These are phyloP conservation scores for Epirrhoe alternata DNA, from an alignment of 2,888 invertebrate genomes.

Conservation along the genomic window DNA sequence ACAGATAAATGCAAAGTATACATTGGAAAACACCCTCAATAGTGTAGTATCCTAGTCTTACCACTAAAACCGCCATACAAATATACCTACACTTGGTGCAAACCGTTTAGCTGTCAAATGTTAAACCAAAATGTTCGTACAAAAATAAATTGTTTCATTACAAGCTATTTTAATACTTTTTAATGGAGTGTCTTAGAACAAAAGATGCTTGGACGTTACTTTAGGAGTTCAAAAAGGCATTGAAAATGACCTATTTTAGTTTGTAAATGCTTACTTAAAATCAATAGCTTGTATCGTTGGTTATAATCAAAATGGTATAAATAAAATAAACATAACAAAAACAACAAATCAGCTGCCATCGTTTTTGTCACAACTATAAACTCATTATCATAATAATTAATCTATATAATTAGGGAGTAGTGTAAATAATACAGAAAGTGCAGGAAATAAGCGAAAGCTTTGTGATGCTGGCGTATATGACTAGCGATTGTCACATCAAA, in stretches of 20 bases:
- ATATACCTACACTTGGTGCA: constrained; percentile 69
- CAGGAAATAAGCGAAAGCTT: constrained; percentile 38
- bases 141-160: constrained; percentile 74
- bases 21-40: constrained; percentile 59
- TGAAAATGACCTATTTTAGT: constrained; percentile 26
- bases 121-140: constrained; percentile 66
- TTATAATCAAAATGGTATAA: constrained; percentile 59
- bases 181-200: constrained; percentile 58
- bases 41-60: constrained; percentile 57
- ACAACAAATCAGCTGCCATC: constrained; percentile 66
- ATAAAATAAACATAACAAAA: constrained; percentile 54
- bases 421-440: constrained; percentile 28
- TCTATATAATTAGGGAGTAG: constrained; percentile 17
- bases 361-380: constrained; percentile 53
- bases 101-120: constrained; percentile 51
- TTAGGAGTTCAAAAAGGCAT: constrained; percentile 27
- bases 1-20: constrained; percentile 41
- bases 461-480: constrained; percentile 80
- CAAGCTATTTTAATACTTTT: constrained; percentile 65
- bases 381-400: constrained; percentile 13
- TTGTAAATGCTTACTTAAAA: constrained; percentile 36
- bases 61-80: constrained; percentile 61
- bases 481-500: constrained; percentile 76
- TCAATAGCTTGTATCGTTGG: constrained; percentile 52
- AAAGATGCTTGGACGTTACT: constrained; percentile 40